Evolutionary conservation across 2,797 vertebrate species (phyloP), one percentile per base, ranked within the genome.

Genomic region (Cirrhinus molitorella): DNA sequence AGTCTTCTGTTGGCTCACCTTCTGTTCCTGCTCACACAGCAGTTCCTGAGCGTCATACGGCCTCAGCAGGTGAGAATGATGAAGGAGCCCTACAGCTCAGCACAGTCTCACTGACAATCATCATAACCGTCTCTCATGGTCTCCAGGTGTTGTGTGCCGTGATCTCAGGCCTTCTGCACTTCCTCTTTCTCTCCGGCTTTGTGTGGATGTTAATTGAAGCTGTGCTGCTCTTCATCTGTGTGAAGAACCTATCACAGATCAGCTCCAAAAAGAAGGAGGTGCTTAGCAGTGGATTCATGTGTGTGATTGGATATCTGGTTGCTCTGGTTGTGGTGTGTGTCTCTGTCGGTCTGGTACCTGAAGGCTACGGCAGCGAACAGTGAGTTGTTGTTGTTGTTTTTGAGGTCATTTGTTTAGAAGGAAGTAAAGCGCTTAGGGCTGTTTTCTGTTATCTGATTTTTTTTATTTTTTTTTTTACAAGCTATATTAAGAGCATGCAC

Each of bases 171-270:
- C 10, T 90, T 2, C 87, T 96, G 43, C 95, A 96, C 71, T 96
- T 94, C 86, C 86, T 96, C 37, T 89, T 95, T 40, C 37, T 96
- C 79, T 93, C 93, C 1, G 84, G 94, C 80, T 96, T 96, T 88
- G 85, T 92, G 87, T 96, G 96, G 95, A 96, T 96, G 95, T 65
- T 93, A 53, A 90, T 96, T 19, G 95, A 96, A 88, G 95, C 93
- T 0, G 12, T 95, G 0, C 91, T 94, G 73, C 94, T 96, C 68
- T 87, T 92, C 87, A 89, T 96, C 85, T 90, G 94, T 0, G 92
- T 96, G 73, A 89, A 92, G 55, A 94, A 91, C 61, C 95, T 96
- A 83, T 88, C 90, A 75, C 93, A 94, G 86, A 94, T 94, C 75
- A 93, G 95, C 90, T 94, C 96, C 23, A 94, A 92, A 79, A 92